phyloP scores from a whole-genome alignment of 2,113 vertebrate species.

The Varanus salvator region DNA sequence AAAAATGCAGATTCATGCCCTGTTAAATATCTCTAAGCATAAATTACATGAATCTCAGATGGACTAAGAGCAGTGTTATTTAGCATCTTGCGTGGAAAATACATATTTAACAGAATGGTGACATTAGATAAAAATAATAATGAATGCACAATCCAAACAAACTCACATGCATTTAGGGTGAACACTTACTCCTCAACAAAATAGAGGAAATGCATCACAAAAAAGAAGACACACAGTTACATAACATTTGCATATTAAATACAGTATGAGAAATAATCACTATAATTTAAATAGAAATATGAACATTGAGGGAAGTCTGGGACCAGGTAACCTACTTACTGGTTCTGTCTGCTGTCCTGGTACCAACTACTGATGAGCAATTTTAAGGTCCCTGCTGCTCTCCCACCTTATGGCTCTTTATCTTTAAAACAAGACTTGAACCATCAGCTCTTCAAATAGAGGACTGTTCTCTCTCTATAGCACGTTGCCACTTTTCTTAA shows the following conservation, averaged over 20 bases:
- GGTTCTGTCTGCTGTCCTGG: no score
- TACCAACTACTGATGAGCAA: no score
- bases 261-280: no score
- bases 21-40: constrained; percentile 51
- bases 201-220: neutral
- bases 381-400: no score
- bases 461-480: no score
- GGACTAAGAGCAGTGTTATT: constrained; percentile 28
- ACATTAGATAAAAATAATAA: neutral
- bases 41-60: constrained; percentile 47
- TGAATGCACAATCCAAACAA: neutral
- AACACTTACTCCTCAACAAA: no score
- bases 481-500: neutral
- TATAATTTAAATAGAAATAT: no score
- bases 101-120: neutral
- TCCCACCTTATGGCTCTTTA: no score
- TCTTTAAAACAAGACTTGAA: no score
- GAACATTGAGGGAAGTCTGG: no score
- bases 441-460: no score
- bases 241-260: neutral
- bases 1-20: constrained; percentile 43
- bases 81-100: neutral
- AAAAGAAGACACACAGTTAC: neutral
- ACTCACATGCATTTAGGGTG: neutral
- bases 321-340: no score